phyloP scores from a whole-genome alignment of 92 coral and sea anemone genomes.

The Palythoa grandiflora region DNA sequence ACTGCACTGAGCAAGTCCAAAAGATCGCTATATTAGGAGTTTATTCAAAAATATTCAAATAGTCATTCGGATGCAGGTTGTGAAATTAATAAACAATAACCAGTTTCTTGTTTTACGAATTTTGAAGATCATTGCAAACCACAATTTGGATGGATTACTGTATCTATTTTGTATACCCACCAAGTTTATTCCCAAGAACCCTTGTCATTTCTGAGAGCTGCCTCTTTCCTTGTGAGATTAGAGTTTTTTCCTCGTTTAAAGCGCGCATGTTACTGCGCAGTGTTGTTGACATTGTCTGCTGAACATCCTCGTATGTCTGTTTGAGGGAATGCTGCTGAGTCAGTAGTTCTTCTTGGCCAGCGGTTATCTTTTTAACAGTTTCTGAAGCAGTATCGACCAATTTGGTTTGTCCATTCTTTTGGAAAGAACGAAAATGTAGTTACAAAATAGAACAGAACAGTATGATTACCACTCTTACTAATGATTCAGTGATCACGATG shows the following conservation, averaged over 20 bases:
- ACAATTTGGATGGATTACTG: no score
- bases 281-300: constrained; percentile 73
- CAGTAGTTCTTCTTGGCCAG: constrained; percentile 85
- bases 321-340: constrained; percentile 82
- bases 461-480: no score
- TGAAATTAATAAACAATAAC: no score
- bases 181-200: constrained; percentile 75
- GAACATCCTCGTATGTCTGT: constrained; percentile 72
- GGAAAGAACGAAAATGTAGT: no score
- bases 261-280: constrained; percentile 75
- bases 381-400: constrained; percentile 73
- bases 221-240: constrained; percentile 77
- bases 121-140: no score
- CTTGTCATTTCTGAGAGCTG: constrained; percentile 87
- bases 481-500: no score
- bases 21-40: no score
- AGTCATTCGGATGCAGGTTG: no score
- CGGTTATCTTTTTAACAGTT: constrained; percentile 83
- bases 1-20: no score
- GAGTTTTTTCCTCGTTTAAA: constrained; percentile 75
- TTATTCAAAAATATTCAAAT: no score
- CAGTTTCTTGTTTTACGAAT: no score
- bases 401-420: constrained; percentile 78
- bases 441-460: no score
- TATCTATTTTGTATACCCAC: constrained; percentile 42